Evolutionary conservation across 2,113 vertebrate species (phyloP).

Genomic region (Noctilio leporinus): DNA sequence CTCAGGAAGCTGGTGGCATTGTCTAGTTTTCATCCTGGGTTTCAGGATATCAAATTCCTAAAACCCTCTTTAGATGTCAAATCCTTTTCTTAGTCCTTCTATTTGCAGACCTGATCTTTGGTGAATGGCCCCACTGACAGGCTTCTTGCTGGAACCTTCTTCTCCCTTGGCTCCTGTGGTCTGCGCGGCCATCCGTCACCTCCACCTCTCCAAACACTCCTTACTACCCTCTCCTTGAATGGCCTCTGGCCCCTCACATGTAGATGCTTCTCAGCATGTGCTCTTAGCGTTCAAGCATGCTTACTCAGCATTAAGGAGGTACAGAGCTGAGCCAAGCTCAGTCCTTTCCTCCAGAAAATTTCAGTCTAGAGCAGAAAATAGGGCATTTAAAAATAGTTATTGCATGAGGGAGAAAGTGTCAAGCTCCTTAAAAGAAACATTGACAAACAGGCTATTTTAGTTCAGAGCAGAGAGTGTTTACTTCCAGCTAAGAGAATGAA

Average conservation of each 20-base stretch:
- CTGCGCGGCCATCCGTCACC: not conserved
- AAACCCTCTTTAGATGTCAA: not conserved
- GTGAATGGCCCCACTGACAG: not conserved
- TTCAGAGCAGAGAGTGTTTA: conserved; percentile 16
- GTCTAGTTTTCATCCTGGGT: not conserved
- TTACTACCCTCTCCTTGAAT: not conserved
- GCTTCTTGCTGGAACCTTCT: not conserved
- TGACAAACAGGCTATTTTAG: not conserved
- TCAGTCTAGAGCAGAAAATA: conserved; percentile 3
- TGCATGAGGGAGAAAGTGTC: not conserved
- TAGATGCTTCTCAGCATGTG: not conserved
- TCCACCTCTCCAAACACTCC: not conserved
- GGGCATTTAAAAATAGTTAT: conserved; percentile 27
- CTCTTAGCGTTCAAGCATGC: not conserved
- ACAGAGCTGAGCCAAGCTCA: not conserved
- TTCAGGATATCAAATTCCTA: not conserved
- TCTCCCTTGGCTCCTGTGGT: not conserved
- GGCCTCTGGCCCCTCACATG: not conserved
- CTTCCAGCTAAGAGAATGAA: not conserved
- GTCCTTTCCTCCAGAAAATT: not conserved
- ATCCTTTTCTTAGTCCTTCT: not conserved
- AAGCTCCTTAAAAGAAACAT: conserved; percentile 10
- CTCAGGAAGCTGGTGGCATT: not conserved
- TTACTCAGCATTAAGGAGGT: not conserved
- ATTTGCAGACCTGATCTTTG: not conserved